Conservation (phyloP, 2,888 invertebrate genomes). For the Caenorhabditis japonica region DNA sequence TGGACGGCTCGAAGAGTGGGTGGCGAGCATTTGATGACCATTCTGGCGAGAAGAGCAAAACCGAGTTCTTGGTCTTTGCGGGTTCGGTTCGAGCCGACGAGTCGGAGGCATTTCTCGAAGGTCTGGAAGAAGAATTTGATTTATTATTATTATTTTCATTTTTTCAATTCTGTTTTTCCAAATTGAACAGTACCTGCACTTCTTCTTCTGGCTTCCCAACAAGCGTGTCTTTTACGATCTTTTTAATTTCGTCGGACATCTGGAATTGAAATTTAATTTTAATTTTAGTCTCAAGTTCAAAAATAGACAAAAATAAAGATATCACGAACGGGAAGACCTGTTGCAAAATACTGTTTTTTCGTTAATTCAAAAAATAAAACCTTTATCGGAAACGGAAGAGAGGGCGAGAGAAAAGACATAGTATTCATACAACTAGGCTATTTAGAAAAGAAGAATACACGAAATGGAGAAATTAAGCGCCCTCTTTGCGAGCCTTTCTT, state of each 20-base stretch:
- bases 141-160: background rate
- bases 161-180: too few relatives aligned
- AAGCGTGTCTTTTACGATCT: conserved; percentile 23
- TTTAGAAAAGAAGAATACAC: conserved; percentile 7
- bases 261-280: background rate
- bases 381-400: conserved; percentile 2
- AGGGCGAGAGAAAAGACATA: conserved; percentile 2
- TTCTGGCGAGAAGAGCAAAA: conserved; percentile 45
- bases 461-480: conserved; percentile 11
- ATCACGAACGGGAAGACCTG: too few relatives aligned
- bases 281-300: too few relatives aligned
- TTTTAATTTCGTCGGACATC: conserved; percentile 17
- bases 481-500: conserved; percentile 72
- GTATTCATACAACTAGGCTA: conserved; percentile 26
- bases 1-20: conserved; percentile 46
- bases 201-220: conserved; percentile 35
- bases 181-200: conserved; percentile 6
- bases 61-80: conserved; percentile 38
- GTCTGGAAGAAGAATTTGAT: conserved; percentile 15
- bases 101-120: conserved; percentile 46
- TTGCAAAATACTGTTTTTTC: too few relatives aligned
- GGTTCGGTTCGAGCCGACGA: conserved; percentile 32
- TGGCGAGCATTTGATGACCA: conserved; percentile 49
- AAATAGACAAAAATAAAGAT: too few relatives aligned
- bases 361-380: background rate